Evolutionary conservation across 2,888 invertebrate species (phyloP), one percentile per base, ranked within the genome.

Genomic region (Pseudolycoriella hygida): DNA sequence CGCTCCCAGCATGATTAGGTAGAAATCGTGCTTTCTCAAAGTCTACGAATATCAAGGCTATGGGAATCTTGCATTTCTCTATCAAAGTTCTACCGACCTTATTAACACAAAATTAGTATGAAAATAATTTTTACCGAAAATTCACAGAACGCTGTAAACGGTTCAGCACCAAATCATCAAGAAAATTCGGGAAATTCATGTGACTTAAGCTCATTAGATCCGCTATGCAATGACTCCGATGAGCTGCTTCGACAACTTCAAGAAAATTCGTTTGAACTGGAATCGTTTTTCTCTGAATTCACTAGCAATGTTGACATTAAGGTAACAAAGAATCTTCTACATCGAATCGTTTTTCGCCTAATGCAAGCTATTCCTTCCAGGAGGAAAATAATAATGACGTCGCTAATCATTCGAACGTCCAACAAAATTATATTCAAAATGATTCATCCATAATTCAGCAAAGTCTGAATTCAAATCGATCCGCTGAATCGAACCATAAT

Each of bases 181-280:
- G 57, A 57, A 50, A 53, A 53, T 46, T 52, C 55, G 17, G 54
- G 54, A 48, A 54, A 53, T 46, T 53, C 54, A 49, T 55, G 57
- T 52, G 60, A 61, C 48, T 50, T 61, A 43, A 58, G 57, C 49
- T 53, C 58, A 19, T 52, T 66, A 50, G 65, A 66, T 50, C 63
- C 65, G 2, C 55, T 66, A 20, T 65, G 64, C 44, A 72, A 69
- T 44, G 82, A 83, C 58, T 77, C 80, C 43, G 85, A 84, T 52
- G 85, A 86, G 54, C 76, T 86, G 49, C 77, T 86, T 56, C 83
- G 83, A 54, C 84, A 85, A 60, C 68, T 86, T 39, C 81, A 81
- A 31, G 88, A 88, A 56, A 80, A 84, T 45, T 77, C 84, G 48
- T 88, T 89, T 57, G 88, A 89, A 62, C 76, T 90, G 54, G 89